Evolutionary conservation across 2,888 invertebrate genomes (phyloP).

Genomic region (Cryptocheilus praepositus): DNA sequence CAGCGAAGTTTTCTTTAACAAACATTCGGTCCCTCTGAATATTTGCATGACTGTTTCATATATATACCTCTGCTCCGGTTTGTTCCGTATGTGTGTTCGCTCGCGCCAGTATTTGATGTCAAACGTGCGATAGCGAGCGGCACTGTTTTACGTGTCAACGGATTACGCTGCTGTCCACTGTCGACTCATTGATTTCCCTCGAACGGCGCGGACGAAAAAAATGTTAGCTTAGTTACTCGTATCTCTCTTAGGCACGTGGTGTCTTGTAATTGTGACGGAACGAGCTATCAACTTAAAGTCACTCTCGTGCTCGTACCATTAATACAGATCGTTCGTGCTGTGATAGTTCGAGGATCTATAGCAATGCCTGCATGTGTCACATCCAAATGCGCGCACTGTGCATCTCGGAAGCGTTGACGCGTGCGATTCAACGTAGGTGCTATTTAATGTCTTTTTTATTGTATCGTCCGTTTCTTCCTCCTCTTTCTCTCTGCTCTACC

Average conservation of each 20-base stretch:
- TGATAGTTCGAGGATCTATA: conserved; percentile 37
- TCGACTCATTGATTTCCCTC: conserved; percentile 5
- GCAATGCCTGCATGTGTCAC: conserved; percentile 54
- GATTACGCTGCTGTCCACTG: too few species aligned
- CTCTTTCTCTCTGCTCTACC: conserved; percentile 17
- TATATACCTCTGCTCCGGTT: too few species aligned
- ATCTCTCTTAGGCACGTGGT: too few species aligned
- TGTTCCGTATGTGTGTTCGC: too few species aligned
- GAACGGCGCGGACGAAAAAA: conserved; percentile 8
- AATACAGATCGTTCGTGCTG: conserved; percentile 29
- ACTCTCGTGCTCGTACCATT: conserved; percentile 28
- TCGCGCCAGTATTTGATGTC: too few species aligned
- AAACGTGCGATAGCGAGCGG: too few species aligned
- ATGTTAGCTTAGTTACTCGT: not conserved
- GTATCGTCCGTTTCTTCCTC: conserved; percentile 27
- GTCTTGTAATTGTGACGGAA: too few species aligned
- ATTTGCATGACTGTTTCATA: too few species aligned
- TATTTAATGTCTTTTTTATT: conserved; percentile 31
- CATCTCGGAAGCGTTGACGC: conserved; percentile 60
- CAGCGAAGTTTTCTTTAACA: too few species aligned
- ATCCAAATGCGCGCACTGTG: conserved; percentile 51
- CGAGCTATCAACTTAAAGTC: conserved; percentile 3
- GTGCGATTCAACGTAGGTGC: conserved; percentile 49
- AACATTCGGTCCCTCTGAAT: too few species aligned
- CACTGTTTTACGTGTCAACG: too few species aligned